These are phyloP conservation scores for Tenualosa ilisha DNA, from an alignment of 2,797 vertebrate genomes.

Conservation along the genomic window DNA sequence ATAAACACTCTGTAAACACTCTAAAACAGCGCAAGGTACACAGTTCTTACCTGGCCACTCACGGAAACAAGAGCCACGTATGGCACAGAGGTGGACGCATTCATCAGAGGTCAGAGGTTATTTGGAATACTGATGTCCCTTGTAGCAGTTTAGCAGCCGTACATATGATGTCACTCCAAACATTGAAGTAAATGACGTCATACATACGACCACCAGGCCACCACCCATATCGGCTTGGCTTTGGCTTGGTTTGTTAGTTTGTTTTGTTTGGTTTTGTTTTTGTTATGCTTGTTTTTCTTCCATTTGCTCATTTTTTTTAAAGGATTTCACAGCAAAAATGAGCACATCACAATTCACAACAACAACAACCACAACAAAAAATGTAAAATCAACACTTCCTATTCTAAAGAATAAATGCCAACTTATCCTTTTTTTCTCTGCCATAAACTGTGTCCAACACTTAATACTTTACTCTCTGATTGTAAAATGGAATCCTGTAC, in stretches of 20 bases:
- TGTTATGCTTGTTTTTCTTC: neutral
- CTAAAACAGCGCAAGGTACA: neutral
- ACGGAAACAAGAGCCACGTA: neutral
- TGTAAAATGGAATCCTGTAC: too few relatives aligned
- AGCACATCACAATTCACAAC: neutral
- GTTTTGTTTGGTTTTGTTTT: neutral
- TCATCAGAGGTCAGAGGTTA: neutral
- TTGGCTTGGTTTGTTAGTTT: constrained; percentile 13
- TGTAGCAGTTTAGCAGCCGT: constrained; percentile 96
- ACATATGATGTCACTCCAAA: constrained; percentile 99
- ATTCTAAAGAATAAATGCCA: neutral
- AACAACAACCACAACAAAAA: neutral
- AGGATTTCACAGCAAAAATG: neutral
- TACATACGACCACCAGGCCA: constrained; percentile 97
- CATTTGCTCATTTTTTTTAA: neutral
- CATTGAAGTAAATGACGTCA: constrained; percentile 96
- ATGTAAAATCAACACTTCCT: neutral
- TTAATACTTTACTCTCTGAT: neutral
- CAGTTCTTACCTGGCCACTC: neutral
- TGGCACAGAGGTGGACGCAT: neutral
- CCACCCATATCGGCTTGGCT: constrained; percentile 76
- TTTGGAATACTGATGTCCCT: constrained; percentile 71
- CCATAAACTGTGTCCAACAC: neutral
- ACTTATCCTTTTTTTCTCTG: neutral
- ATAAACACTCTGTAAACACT: neutral